Percentiles rank a stretch among this genome's conserved stretches.
phyloP scores from a whole-genome alignment of 2,113 vertebrate species.

The Entomyzon cyanotis region DNA sequence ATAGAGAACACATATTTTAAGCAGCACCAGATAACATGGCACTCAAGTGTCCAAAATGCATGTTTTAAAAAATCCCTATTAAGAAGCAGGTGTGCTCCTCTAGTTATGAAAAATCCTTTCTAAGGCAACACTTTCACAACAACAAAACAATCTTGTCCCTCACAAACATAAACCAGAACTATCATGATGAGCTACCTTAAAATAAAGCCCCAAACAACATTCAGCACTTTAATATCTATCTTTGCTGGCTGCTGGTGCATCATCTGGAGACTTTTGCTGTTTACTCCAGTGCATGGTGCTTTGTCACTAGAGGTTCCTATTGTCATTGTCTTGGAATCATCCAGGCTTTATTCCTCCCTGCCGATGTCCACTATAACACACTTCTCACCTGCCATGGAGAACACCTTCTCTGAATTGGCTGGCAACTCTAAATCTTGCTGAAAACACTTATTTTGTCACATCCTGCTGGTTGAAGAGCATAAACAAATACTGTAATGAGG shows the following conservation, averaged over 20 bases:
- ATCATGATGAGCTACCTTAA: background rate
- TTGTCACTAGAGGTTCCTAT: background rate
- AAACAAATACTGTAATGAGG: background rate
- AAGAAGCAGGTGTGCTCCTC: background rate
- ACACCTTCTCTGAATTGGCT: background rate
- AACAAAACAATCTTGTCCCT: background rate
- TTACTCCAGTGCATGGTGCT: background rate
- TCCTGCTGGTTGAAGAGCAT: background rate
- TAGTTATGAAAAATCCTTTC: background rate
- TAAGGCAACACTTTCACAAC: background rate
- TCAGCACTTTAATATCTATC: background rate
- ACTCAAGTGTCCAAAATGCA: background rate
- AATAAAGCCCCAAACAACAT: background rate
- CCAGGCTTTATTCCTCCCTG: background rate
- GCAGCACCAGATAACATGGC: background rate
- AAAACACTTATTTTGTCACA: background rate
- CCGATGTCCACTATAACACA: background rate
- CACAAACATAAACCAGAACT: background rate
- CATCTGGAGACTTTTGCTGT: background rate
- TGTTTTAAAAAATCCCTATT: background rate
- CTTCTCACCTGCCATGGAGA: background rate
- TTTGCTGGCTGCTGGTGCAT: background rate
- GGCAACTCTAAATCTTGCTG: background rate
- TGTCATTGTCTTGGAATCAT: background rate
- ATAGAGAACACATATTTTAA: slow-evolving; percentile 39